Conservation (phyloP, 2,797 vertebrate genomes). For the Numenius phaeopus region DNA sequence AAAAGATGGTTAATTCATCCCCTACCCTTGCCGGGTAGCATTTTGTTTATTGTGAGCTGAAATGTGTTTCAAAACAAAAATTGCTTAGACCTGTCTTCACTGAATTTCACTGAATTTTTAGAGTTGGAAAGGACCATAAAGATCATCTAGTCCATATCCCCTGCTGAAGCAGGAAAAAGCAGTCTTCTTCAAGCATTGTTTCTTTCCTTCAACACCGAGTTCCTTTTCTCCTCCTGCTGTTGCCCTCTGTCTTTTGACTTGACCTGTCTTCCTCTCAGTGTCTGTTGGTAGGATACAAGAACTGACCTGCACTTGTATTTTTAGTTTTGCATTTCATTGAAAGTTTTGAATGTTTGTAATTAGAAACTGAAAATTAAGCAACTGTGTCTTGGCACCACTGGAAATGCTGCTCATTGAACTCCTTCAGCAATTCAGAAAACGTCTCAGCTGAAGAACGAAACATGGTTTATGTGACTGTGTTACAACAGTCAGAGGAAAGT, state of each 20-base stretch:
- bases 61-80: background rate
- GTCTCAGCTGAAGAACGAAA: background rate
- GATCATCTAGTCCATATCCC: too few species aligned
- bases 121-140: too few species aligned
- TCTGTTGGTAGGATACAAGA: background rate
- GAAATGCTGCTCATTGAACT: background rate
- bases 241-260: background rate
- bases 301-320: background rate
- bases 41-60: background rate
- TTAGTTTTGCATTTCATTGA: background rate
- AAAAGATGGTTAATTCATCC: background rate
- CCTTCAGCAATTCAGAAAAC: background rate
- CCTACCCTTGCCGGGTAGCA: background rate
- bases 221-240: background rate
- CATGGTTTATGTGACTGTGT: background rate
- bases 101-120: too few species aligned
- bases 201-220: background rate
- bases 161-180: too few species aligned
- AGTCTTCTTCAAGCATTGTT: background rate
- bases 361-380: background rate
- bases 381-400: background rate
- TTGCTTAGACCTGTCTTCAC: background rate
- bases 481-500: background rate
- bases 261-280: background rate
- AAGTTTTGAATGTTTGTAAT: background rate